phyloP scores from a whole-genome alignment of 2,797 vertebrate genomes.

The Eulemur mongoz region DNA sequence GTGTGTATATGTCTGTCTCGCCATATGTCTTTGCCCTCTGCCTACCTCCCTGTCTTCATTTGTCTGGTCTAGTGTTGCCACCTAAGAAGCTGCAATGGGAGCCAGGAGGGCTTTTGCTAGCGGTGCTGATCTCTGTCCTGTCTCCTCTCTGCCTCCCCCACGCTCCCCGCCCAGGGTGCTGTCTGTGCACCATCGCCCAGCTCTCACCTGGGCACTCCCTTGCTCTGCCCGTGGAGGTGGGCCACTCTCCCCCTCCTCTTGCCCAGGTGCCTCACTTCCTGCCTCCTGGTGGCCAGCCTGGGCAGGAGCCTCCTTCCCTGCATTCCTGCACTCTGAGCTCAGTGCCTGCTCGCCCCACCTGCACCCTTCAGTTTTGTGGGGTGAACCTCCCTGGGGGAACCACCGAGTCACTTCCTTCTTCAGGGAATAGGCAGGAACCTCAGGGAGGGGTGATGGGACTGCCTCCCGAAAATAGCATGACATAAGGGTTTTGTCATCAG shows the following conservation, averaged over 20 bases:
- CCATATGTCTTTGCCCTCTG: background rate
- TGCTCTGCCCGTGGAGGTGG: conserved; percentile 2
- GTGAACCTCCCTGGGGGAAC: conserved; percentile 37
- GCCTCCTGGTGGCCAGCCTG: conserved; percentile 58
- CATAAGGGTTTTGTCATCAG: conserved; percentile 65
- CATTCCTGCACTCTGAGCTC: conserved; percentile 79
- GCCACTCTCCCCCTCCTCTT: background rate
- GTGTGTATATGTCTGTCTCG: background rate
- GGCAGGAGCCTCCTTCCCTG: conserved; percentile 66
- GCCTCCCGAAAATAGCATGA: conserved; percentile 50
- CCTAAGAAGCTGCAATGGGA: background rate
- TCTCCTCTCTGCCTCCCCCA: background rate
- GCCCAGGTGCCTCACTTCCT: conserved; percentile 56
- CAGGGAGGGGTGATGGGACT: conserved; percentile 30
- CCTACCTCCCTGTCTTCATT: background rate
- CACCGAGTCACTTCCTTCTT: conserved; percentile 62
- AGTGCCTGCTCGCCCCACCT: conserved; percentile 63
- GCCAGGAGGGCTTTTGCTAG: background rate
- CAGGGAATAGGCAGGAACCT: conserved; percentile 27
- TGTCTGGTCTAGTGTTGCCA: background rate
- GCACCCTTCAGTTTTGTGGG: conserved; percentile 52
- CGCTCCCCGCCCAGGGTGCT: background rate
- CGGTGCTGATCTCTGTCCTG: background rate
- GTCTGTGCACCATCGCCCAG: background rate
- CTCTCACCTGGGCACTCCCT: background rate